phyloP scores from a whole-genome alignment of 2,113 vertebrate genomes.

The Erythrocercus mccallii region DNA sequence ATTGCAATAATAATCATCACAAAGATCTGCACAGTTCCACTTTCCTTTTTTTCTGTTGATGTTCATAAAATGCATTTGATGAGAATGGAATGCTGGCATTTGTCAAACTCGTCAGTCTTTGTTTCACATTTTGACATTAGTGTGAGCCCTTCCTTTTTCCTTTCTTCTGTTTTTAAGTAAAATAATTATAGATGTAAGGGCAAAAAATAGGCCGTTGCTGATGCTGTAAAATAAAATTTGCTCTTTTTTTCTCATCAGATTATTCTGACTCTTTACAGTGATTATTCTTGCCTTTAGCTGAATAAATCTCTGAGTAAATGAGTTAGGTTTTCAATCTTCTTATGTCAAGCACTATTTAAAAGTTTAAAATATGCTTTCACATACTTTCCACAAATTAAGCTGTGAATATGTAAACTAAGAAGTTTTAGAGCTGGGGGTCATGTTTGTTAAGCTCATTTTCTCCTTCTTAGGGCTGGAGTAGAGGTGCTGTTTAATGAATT shows the following conservation, averaged over 20 bases:
- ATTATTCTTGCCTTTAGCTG: constrained; percentile 22
- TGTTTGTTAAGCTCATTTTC: constrained; percentile 19
- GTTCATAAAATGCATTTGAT: neutral
- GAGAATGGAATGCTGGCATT: neutral
- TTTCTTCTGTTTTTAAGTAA: neutral
- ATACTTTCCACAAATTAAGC: neutral
- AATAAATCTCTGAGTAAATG: neutral
- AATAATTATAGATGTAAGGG: neutral
- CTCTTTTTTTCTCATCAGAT: neutral
- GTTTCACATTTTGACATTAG: neutral
- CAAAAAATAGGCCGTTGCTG: neutral
- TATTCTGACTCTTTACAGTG: neutral
- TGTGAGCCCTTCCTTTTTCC: neutral
- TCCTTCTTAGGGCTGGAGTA: constrained; percentile 84
- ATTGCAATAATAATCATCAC: neutral
- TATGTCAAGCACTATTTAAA: neutral
- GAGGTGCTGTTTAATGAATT: constrained; percentile 88
- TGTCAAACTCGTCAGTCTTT: neutral
- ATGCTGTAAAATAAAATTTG: neutral
- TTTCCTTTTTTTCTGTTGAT: neutral
- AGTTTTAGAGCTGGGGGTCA: neutral
- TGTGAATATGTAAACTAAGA: neutral
- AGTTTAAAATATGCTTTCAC: neutral
- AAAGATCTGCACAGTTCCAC: neutral
- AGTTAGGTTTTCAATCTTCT: constrained; percentile 2